phyloP scores from a whole-genome alignment of 2,797 vertebrate genomes.

The Danio kyathit region DNA sequence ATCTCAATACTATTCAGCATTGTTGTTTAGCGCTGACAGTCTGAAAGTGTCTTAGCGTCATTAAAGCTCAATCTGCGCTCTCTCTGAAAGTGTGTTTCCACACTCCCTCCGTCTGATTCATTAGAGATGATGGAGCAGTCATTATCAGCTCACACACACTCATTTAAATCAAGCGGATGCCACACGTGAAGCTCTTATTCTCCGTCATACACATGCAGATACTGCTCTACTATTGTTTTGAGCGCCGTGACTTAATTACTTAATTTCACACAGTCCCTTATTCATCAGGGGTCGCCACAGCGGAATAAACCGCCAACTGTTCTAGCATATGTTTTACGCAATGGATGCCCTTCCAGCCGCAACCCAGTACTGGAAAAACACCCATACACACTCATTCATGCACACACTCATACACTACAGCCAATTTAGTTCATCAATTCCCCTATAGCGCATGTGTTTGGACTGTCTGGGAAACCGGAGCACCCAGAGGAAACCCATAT shows the following conservation, averaged over 20 bases:
- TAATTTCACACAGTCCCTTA: not conserved
- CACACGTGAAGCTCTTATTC: slow-evolving; percentile 47
- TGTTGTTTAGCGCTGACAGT: not conserved
- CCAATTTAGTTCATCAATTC: too few relatives aligned
- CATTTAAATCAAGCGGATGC: slow-evolving; percentile 55
- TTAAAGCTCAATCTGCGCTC: slow-evolving; percentile 4
- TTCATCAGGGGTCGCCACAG: too few relatives aligned
- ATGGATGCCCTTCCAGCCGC: too few relatives aligned
- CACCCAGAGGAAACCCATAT: too few relatives aligned
- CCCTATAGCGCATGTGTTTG: too few relatives aligned
- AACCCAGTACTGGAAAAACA: too few relatives aligned
- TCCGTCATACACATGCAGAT: slow-evolving; percentile 45
- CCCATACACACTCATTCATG: too few relatives aligned
- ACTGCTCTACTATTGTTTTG: slow-evolving; percentile 50
- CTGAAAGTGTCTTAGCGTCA: not conserved
- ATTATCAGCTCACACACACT: slow-evolving; percentile 52
- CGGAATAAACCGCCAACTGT: too few relatives aligned
- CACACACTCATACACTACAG: too few relatives aligned
- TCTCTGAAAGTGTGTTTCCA: not conserved
- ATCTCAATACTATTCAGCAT: not conserved
- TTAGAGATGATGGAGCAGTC: slow-evolving; percentile 53
- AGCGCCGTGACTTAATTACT: slow-evolving; percentile 59
- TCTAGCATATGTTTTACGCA: too few relatives aligned
- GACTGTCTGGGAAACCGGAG: too few relatives aligned
- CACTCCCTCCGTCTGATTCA: slow-evolving; percentile 52